phyloP scores from a whole-genome alignment of 2,113 vertebrate species.

The Puma concolor region DNA sequence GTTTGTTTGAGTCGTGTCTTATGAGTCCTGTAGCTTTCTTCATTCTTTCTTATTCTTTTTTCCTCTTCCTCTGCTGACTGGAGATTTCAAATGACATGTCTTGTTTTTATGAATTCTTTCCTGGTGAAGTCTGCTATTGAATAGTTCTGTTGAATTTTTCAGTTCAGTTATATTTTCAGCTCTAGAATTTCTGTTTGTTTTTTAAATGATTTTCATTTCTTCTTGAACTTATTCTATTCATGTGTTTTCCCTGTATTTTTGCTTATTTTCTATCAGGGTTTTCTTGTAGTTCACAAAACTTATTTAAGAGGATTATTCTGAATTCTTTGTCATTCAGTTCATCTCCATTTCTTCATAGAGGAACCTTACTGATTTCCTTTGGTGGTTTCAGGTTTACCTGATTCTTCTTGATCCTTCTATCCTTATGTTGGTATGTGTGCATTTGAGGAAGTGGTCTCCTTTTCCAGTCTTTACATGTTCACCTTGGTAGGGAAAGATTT shows the following conservation, averaged over 20 bases:
- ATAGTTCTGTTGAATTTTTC: neutral
- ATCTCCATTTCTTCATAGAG: neutral
- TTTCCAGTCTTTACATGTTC: neutral
- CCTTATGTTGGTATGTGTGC: neutral
- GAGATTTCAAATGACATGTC: neutral
- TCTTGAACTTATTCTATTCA: neutral
- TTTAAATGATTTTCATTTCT: neutral
- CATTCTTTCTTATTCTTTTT: neutral
- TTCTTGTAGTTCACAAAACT: neutral
- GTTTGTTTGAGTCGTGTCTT: neutral
- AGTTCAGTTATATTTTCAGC: neutral
- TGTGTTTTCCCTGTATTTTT: neutral
- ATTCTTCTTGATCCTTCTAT: neutral
- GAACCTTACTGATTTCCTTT: neutral
- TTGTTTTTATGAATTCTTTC: neutral
- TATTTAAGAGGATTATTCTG: neutral
- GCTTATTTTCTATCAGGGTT: neutral
- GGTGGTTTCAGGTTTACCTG: neutral
- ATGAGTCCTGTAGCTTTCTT: neutral
- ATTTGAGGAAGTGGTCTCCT: neutral
- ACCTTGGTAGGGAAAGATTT: neutral
- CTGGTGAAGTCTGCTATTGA: neutral
- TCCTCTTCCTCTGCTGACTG: neutral
- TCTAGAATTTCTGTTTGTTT: neutral
- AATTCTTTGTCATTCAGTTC: neutral